phyloP scores from a whole-genome alignment of 2,113 vertebrate genomes.

The Pteronura brasiliensis region DNA sequence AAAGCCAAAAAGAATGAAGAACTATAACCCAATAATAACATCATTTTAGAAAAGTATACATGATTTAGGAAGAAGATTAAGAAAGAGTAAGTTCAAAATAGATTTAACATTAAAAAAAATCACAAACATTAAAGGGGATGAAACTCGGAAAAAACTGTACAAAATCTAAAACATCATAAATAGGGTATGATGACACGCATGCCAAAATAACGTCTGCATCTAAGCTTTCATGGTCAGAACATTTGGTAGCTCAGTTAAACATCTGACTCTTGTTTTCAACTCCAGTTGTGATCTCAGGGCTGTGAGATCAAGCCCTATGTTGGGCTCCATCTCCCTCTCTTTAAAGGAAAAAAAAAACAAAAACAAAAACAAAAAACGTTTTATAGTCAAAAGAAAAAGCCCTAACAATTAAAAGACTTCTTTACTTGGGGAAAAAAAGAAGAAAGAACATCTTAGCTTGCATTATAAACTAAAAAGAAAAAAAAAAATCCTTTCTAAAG shows the following conservation, averaged over 20 bases:
- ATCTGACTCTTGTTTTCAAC: not conserved
- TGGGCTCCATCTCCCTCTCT: not conserved
- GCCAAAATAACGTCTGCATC: not conserved
- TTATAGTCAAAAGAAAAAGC: slow-evolving; percentile 40
- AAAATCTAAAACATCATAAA: slow-evolving; percentile 28
- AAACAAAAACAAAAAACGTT: not conserved
- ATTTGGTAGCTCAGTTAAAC: not conserved
- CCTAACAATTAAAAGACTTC: not conserved
- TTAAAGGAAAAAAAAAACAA: not conserved
- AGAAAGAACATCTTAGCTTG: not conserved
- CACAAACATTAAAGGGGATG: not conserved
- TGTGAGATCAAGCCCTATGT: not conserved
- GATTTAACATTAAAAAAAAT: slow-evolving; percentile 19
- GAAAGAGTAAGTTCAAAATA: slow-evolving; percentile 28
- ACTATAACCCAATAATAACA: not conserved
- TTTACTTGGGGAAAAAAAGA: not conserved
- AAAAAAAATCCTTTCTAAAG: slow-evolving; percentile 18
- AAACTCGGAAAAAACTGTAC: not conserved
- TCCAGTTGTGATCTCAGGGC: not conserved
- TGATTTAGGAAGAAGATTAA: not conserved
- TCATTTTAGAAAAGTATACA: not conserved
- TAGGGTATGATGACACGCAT: slow-evolving; percentile 4
- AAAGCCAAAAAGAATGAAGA: slow-evolving; percentile 2
- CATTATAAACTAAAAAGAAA: not conserved
- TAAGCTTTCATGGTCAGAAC: not conserved